These are phyloP conservation scores for Strongylocentrotus purpuratus DNA, from an alignment of 35 echinoderm and acorn worm species.

Conservation along the genomic window DNA sequence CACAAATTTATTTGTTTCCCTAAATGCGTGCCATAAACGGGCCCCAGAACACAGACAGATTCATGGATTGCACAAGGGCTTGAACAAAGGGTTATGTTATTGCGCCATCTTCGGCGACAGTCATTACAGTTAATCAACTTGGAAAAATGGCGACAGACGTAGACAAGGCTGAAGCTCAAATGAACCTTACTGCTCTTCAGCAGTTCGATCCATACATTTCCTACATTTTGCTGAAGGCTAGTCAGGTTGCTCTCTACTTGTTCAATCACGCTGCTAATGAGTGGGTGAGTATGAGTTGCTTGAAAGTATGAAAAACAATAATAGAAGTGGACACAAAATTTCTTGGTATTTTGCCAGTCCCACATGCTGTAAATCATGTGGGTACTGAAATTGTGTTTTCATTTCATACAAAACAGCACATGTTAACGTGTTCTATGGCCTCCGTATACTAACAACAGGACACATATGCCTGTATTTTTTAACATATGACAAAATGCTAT, in stretches of 20 bases:
- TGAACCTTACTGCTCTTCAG: slow-evolving; percentile 98
- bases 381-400: background rate
- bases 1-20: no score
- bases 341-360: background rate
- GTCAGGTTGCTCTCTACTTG: slow-evolving; percentile 96
- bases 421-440: background rate
- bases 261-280: slow-evolving; percentile 90
- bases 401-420: background rate
- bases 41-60: no score
- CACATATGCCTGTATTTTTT: background rate
- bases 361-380: background rate
- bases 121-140: background rate
- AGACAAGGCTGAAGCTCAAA: slow-evolving; percentile 80
- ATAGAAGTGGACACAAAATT: background rate
- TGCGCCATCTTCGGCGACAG: background rate
- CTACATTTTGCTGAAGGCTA: slow-evolving; percentile 84
- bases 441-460: background rate
- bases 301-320: background rate
- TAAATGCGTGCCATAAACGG: no score
- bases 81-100: background rate
- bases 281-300: slow-evolving; percentile 78
- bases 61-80: no score
- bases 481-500: background rate
- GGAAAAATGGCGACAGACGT: slow-evolving; percentile 65
- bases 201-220: slow-evolving; percentile 94